These are phyloP conservation scores for Chironomus tentans DNA, from an alignment of 2,888 invertebrate genomes.

Conservation along the genomic window DNA sequence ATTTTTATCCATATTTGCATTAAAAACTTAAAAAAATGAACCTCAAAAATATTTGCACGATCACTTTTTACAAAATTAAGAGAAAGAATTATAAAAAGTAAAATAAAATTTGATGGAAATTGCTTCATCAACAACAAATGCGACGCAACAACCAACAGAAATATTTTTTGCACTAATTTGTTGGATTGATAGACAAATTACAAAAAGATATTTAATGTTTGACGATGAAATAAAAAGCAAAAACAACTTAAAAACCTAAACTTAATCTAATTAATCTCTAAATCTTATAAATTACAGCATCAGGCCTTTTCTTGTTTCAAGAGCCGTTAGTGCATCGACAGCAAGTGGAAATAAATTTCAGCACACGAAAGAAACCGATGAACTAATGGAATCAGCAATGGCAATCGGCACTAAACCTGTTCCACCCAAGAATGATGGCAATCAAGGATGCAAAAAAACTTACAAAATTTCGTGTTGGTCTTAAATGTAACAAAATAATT, in stretches of 20 bases:
- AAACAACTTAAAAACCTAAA: neutral
- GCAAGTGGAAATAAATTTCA: constrained; percentile 92
- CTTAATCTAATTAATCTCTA: neutral
- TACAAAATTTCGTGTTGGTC: neutral
- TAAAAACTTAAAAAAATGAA: neutral
- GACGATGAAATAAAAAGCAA: neutral
- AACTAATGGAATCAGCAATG: constrained; percentile 54
- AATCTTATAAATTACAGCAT: constrained; percentile 52
- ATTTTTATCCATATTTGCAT: no score
- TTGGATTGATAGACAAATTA: neutral
- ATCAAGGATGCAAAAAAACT: neutral
- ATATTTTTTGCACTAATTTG: neutral
- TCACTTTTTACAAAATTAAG: neutral
- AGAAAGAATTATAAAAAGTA: neutral
- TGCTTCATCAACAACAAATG: neutral
- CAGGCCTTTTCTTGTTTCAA: constrained; percentile 49
- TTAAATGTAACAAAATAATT: no score
- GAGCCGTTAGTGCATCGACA: constrained; percentile 78
- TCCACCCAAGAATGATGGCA: neutral
- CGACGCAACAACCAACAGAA: neutral
- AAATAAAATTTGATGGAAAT: neutral
- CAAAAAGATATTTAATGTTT: neutral
- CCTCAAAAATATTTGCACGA: constrained; percentile 8
- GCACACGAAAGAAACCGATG: constrained; percentile 66
- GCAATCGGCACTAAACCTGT: constrained; percentile 27